phyloP scores from a whole-genome alignment of 2,888 invertebrate species.

The Nemotelus nigrinus region DNA sequence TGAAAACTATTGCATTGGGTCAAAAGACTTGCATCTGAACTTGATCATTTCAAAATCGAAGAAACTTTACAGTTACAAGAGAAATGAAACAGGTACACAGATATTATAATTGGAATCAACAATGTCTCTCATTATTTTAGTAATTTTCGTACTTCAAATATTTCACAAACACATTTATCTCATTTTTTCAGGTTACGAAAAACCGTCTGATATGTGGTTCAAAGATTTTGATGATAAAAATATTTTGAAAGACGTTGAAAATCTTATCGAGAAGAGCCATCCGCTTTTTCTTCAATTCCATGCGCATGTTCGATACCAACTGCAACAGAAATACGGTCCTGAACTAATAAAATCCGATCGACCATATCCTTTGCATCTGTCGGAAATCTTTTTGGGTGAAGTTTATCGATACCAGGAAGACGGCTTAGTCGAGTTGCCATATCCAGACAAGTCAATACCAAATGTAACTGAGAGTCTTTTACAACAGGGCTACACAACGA shows the following conservation, averaged over 20 bases:
- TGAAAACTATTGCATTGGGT: no score
- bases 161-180: no score
- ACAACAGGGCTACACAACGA: conserved; percentile 75
- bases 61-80: no score
- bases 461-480: conserved; percentile 79
- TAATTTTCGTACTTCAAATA: no score
- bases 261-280: conserved; percentile 55
- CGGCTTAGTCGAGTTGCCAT: conserved; percentile 70
- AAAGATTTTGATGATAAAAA: conserved; percentile 69
- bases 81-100: no score
- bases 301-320: conserved; percentile 58
- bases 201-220: conserved; percentile 76
- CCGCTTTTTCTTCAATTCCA: conserved; percentile 61
- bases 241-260: conserved; percentile 56
- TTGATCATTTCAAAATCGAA: no score
- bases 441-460: conserved; percentile 71
- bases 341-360: conserved; percentile 53
- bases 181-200: conserved; percentile 68
- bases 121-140: no score
- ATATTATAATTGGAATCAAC: no score
- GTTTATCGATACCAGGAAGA: conserved; percentile 65
- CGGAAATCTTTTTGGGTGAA: conserved; percentile 61
- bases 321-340: conserved; percentile 57
- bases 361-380: conserved; percentile 61
- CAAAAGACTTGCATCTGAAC: no score